Evolutionary conservation across 2,797 vertebrate species (phyloP), one percentile per base, ranked within the genome.

Genomic region (Pachyuromys duprasi): DNA sequence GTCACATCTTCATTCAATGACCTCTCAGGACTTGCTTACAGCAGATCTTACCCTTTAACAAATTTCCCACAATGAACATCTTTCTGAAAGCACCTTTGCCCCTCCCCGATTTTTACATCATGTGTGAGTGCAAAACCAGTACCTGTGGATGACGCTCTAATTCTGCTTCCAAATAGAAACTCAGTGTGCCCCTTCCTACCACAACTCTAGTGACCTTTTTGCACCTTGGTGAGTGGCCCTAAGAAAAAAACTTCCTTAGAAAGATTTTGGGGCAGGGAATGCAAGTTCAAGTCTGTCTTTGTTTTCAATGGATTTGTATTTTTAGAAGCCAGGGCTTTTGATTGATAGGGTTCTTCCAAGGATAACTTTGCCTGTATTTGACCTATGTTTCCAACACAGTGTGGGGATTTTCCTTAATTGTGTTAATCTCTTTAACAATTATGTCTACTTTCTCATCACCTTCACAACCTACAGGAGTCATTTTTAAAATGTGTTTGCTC

Each of bases 151-250:
- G 49, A 39, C 67, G 24, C 14, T 17, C 49, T 49, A 72, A 28
- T 28, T 70, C 14, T 36, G 33, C 26, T 55, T 70, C 67, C 65
- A 55, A 70, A 28, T 14, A 18, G 20, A 86, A 86, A 69, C 45
- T n/a, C 31, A 5, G 11, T 69, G 0, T 53, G 2, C 11, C 7
- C 1, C 0, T 13, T 36, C n/a, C 49, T 72, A 72, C 12, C 22
- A 72, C 84, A 39, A 0, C 24, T 55, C 22, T n/a, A 55, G 17
- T n/a, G 17, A 28, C 49, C n/a, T 72, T 33, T 57, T 36, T 28
- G 8, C 33, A 5, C 4, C 83, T 53, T 24, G 4, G 1, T 36
- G 45, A 36, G 33, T 70, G 18, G 22, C 22, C 26, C 33, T 39
- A 0, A 67, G 45, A n/a, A 53, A 79, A 70, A 86, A 4, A 28